Evolutionary conservation across 2,797 vertebrate genomes (phyloP).

Genomic region (Crax fasciolata): DNA sequence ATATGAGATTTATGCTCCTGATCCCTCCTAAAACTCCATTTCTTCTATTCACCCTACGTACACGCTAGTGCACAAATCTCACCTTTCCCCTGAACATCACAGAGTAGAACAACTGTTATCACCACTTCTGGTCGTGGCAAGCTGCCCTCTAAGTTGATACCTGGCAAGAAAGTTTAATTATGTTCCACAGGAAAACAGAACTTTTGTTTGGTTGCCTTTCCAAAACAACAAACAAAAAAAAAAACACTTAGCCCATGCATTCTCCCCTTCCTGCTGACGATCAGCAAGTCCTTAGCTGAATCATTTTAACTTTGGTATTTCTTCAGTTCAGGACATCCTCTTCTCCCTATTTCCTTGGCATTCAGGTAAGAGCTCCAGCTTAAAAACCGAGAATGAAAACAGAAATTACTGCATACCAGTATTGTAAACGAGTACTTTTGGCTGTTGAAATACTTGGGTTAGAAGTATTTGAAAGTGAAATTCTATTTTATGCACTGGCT

Average conservation of each 20-base stretch:
- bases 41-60: background rate
- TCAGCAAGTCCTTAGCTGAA: background rate
- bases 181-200: background rate
- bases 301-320: background rate
- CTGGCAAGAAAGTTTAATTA: background rate
- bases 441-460: background rate
- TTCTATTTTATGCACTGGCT: background rate
- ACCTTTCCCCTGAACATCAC: background rate
- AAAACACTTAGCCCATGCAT: background rate
- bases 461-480: background rate
- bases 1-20: background rate
- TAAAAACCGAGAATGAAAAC: background rate
- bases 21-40: background rate
- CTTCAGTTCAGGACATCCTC: background rate
- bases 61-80: background rate
- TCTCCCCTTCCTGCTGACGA: background rate
- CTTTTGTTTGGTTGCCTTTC: background rate
- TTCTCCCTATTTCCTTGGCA: background rate
- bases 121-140: background rate
- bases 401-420: background rate
- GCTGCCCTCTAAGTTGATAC: background rate
- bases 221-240: background rate
- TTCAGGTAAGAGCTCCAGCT: background rate
- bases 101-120: background rate
- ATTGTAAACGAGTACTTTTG: background rate